Percentiles rank a stretch among this genome's conserved stretches.
Conservation (phyloP, 1,140 invertebrate genomes). For the Acromyrmex heyeri region DNA sequence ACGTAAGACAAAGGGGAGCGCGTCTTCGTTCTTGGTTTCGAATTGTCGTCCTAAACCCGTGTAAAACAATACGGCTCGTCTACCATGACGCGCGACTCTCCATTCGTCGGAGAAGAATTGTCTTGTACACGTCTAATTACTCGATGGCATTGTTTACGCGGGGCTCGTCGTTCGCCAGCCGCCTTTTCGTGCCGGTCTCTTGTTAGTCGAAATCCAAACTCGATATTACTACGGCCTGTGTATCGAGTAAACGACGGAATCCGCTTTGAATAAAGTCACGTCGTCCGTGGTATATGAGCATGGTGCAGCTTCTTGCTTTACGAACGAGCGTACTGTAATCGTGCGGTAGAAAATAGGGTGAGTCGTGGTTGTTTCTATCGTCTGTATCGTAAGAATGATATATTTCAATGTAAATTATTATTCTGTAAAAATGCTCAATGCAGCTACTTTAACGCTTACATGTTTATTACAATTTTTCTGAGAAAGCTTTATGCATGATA, state of each 20-base stretch:
- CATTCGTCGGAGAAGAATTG: slow-evolving; percentile 63
- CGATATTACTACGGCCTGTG: slow-evolving; percentile 64
- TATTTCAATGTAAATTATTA: slow-evolving; percentile 6
- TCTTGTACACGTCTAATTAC: slow-evolving; percentile 67
- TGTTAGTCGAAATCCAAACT: slow-evolving; percentile 71
- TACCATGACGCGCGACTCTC: slow-evolving; percentile 36
- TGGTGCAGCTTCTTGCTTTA: slow-evolving; percentile 16
- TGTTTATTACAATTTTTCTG: neutral
- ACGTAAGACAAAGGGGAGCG: slow-evolving; percentile 46
- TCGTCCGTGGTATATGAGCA: slow-evolving; percentile 42
- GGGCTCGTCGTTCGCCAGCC: slow-evolving; percentile 59
- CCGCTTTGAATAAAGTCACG: slow-evolving; percentile 59
- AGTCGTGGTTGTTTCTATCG: slow-evolving; percentile 54
- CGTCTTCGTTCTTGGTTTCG: slow-evolving; percentile 53
- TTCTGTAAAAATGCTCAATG: neutral
- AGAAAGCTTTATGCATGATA: neutral
- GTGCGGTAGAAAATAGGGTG: slow-evolving; percentile 36
- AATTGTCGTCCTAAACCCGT: slow-evolving; percentile 54
- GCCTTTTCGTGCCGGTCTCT: slow-evolving; percentile 62
- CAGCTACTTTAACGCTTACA: neutral
- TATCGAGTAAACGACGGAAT: slow-evolving; percentile 63
- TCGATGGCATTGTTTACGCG: slow-evolving; percentile 66
- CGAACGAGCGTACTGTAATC: slow-evolving; percentile 17
- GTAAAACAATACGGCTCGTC: slow-evolving; percentile 51
- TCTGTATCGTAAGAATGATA: neutral